These are phyloP conservation scores for Lagria hirta DNA, from an alignment of 2,888 invertebrate species.

Conservation along the genomic window DNA sequence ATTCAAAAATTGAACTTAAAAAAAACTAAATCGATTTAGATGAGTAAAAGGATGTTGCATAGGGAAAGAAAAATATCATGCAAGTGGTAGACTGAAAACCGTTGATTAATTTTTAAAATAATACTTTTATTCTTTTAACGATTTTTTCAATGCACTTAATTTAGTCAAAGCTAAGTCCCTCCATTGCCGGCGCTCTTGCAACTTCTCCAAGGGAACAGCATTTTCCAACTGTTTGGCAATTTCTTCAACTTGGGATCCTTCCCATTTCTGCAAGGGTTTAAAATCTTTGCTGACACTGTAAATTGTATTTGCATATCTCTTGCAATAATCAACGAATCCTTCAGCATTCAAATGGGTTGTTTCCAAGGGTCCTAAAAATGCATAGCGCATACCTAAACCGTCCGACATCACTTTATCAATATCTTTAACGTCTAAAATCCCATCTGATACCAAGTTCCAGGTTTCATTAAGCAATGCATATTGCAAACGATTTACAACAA, in stretches of 20 bases:
- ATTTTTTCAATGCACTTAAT: constrained; percentile 74
- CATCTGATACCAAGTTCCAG: constrained; percentile 83
- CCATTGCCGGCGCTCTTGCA: constrained; percentile 77
- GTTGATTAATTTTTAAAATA: constrained; percentile 9
- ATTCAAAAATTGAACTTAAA: too few relatives aligned
- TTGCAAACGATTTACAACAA: constrained; percentile 92
- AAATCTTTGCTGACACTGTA: constrained; percentile 69
- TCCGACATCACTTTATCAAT: constrained; percentile 92
- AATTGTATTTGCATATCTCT: constrained; percentile 63
- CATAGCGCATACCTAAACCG: constrained; percentile 93
- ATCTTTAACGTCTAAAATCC: constrained; percentile 83
- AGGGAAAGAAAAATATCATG: too few relatives aligned
- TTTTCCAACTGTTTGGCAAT: constrained; percentile 73
- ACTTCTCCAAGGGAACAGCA: constrained; percentile 72
- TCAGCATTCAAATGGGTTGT: constrained; percentile 94
- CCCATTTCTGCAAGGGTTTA: constrained; percentile 74
- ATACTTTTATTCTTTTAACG: constrained; percentile 7
- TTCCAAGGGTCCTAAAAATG: constrained; percentile 92
- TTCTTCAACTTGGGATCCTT: constrained; percentile 64
- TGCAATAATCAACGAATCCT: constrained; percentile 69
- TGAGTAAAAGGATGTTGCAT: too few relatives aligned
- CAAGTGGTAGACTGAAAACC: constrained; percentile 6
- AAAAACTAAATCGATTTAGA: background rate
- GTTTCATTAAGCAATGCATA: constrained; percentile 92
- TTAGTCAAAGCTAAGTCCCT: constrained; percentile 81